Conservation (phyloP, 2,797 vertebrate genomes). For the Mus minutoides region DNA sequence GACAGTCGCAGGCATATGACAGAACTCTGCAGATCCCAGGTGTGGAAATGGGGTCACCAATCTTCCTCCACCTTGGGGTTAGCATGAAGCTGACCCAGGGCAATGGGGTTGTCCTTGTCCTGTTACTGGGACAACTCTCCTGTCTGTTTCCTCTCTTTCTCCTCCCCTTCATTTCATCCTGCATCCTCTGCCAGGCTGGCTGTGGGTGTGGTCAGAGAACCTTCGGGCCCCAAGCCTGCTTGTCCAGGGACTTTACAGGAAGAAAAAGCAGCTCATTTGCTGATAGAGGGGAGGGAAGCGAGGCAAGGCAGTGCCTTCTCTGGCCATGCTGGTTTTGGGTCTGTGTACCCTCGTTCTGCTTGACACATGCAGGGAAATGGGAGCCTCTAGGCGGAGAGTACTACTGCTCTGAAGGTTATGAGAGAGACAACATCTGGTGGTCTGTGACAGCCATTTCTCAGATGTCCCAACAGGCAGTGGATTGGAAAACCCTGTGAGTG, state of each 20-base stretch:
- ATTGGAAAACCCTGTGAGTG: not conserved
- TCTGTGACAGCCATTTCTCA: not conserved
- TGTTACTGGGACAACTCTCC: not conserved
- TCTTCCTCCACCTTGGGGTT: not conserved
- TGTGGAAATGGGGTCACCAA: fast-evolving
- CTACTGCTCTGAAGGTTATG: fast-evolving
- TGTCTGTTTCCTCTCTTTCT: not conserved
- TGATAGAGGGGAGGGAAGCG: not conserved
- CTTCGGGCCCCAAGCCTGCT: not conserved
- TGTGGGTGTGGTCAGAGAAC: not conserved
- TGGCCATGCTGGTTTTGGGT: no score
- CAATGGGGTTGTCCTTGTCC: fast-evolving
- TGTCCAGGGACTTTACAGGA: not conserved
- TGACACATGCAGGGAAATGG: no score
- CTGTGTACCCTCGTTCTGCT: not conserved
- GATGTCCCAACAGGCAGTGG: fast-evolving
- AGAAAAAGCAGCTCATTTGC: not conserved
- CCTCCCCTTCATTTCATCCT: not conserved
- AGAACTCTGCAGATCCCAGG: fast-evolving
- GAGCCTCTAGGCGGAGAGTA: fast-evolving
- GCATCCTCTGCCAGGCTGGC: not conserved
- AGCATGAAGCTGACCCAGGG: not conserved
- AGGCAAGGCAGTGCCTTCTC: not conserved
- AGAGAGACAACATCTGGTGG: not conserved
- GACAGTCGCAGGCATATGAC: not conserved